Evolutionary conservation across 2,797 vertebrate species (phyloP), one percentile per base, ranked within the genome.

Genomic region (Alosa sapidissima): DNA sequence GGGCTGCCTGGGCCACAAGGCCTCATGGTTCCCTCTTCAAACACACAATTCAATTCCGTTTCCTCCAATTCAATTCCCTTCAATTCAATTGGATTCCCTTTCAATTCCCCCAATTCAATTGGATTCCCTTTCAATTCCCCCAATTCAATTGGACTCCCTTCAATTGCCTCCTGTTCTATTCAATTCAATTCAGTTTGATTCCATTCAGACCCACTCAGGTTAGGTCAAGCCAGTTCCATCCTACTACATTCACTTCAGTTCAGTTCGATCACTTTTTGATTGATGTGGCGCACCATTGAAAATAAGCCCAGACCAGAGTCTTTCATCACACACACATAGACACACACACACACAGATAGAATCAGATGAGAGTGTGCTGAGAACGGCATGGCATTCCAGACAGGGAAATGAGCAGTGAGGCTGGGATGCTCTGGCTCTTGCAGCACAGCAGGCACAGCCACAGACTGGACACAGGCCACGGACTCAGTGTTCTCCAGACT

Each of bases 401-500:
- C 16, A 58, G 19, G 21, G 49, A 51, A 9, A 10, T 51, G 49
- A 9, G 11, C 60, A 65, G n/a, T 28, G n/a, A 9, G 3, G 8
- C 24, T 28, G 60, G 5, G 24, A 7, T 11, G 24, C 60, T 65
- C 55, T 60, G 55, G 55, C 55, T 21, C 55, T 60, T 0, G 72
- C 19, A 41, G 41, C 41, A 41, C 41, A 41, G 41, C 41, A 41
- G 41, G 41, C 28, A 33, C 65, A 84, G 60, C 41, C 75, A 83
- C 62, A 58, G 60, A 2, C 72, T 78, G 78, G 75, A 83, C 49
- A 8, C 41, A 45, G 49, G 81, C 62, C 84, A 85, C 60, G 81
- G 54, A 21, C 72, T 8, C 41, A 19, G 41, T 21, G 16, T 47
- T 78, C 72, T 9, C 4, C 41, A 47, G 72, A 6, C 72, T 75